Evolutionary conservation across 2,113 vertebrate genomes (phyloP).

Genomic region (Motacilla alba): DNA sequence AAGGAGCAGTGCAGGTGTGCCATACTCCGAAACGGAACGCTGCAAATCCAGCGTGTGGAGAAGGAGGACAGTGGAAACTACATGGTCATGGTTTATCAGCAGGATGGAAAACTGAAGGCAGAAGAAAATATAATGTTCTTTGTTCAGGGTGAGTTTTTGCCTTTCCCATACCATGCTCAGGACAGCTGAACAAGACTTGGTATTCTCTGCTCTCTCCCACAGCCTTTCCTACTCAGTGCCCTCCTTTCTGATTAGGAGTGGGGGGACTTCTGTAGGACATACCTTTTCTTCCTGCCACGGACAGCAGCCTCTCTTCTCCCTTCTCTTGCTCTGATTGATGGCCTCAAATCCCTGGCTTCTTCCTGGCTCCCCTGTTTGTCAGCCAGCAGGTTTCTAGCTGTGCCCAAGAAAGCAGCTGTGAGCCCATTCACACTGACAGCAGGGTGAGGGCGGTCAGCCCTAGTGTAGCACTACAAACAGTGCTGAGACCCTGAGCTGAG

Average conservation of each 20-base stretch:
- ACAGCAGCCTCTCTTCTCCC: neutral
- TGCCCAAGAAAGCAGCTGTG: neutral
- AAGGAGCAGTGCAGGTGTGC: neutral
- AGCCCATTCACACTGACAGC: fast-evolving
- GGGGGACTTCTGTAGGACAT: neutral
- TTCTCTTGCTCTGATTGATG: neutral
- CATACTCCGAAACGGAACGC: neutral
- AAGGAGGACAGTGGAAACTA: conserved; percentile 16
- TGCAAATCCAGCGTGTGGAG: neutral
- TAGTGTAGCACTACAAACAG: fast-evolving
- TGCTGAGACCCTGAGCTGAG: neutral
- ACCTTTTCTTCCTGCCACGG: neutral
- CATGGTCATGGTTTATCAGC: fast-evolving
- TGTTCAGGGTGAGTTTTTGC: conserved; percentile 12
- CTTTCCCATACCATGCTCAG: neutral
- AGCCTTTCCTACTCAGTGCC: neutral
- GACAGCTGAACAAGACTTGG: neutral
- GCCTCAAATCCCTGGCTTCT: neutral
- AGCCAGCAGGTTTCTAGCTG: neutral
- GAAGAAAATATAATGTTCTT: neutral
- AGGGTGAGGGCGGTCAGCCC: fast-evolving
- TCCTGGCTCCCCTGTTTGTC: neutral
- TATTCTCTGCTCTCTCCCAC: neutral
- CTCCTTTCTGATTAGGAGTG: neutral
- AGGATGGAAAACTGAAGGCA: neutral